Conservation (phyloP, 1,140 invertebrate genomes). For the Bemisia tabaci region DNA sequence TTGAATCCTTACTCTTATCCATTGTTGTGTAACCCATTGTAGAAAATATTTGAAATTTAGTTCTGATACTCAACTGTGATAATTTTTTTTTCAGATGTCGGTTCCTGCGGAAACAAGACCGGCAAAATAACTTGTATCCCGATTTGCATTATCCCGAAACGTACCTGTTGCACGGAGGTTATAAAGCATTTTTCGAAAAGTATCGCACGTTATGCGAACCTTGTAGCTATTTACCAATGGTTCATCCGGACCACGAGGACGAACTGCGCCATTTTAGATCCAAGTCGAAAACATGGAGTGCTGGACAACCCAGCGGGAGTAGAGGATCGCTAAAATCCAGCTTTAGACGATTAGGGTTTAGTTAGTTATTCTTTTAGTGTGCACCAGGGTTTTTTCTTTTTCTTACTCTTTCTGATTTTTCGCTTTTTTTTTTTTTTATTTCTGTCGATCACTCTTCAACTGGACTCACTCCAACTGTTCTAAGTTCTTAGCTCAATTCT, state of each 20-base stretch:
- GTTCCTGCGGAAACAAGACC: conserved; percentile 70
- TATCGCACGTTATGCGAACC: conserved; percentile 62
- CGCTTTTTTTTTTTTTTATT: no score
- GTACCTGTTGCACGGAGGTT: conserved; percentile 89
- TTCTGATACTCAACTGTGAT: no score
- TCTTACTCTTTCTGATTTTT: no score
- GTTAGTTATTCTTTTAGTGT: no score
- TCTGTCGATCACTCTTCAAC: no score
- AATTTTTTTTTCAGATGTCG: conserved; percentile 57
- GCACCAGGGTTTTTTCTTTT: no score
- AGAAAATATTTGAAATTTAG: conserved; percentile 17
- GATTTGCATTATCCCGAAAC: conserved; percentile 82
- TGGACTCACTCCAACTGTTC: no score
- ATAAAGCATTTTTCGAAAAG: conserved; percentile 72
- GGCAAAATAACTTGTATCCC: conserved; percentile 76
- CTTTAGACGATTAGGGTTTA: conserved; percentile 13
- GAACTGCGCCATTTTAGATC: conserved; percentile 58
- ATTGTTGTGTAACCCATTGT: background rate
- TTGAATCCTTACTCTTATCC: background rate
- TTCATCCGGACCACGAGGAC: conserved; percentile 53
- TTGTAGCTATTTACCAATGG: conserved; percentile 60
- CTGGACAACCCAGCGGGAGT: conserved; percentile 11
- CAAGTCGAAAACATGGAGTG: conserved; percentile 46
- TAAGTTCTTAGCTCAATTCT: no score
- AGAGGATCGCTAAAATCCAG: conserved; percentile 11